Evolutionary conservation across 1,140 invertebrate species (phyloP), one percentile per base, ranked within the genome.

Genomic region (Armadillidium nasatum): DNA sequence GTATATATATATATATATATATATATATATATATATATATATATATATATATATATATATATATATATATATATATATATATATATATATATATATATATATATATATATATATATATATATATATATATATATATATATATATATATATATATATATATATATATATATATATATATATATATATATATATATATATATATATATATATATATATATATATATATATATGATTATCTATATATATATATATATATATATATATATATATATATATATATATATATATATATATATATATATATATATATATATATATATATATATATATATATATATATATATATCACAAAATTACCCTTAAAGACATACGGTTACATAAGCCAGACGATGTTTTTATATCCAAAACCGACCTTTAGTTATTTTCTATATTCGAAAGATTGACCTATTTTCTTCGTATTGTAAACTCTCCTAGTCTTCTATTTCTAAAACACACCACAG

Each of bases 121-220:
- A 19, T 60, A 15, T 60, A 60, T 15, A 60, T 60, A 15, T 60
- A 19, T 60, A 60, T 15, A 60, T 60, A 60, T 60, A 60, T n/a
- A 60, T 15, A 60, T 60, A 60, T 19, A 60, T 19, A 60, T 19
- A 60, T 19, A 60, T 19, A 60, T 19, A 60, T 19, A 60, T 19
- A 60, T 19, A 60, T 15, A 60, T 19, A 60, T 19, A 60, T 19
- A 60, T 60, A 60, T 60, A 60, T 60, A 60, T 60, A 60, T 60
- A 60, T 60, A 60, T 60, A 60, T 60, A 60, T 50, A 60, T 60
- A 60, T 60, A 60, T 50, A 60, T 7, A 2, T 4, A 60, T 7
- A 60, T 60, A 60, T 60, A 60, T 60, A 60, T 60, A 60, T 60
- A 60, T 60, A 60, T 60, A 60, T 60, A 60, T 60, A 60, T 50